Base-by-base conservation (phyloP, 2,113 vertebrate species). In the Chlamydotis undulata region DNA sequence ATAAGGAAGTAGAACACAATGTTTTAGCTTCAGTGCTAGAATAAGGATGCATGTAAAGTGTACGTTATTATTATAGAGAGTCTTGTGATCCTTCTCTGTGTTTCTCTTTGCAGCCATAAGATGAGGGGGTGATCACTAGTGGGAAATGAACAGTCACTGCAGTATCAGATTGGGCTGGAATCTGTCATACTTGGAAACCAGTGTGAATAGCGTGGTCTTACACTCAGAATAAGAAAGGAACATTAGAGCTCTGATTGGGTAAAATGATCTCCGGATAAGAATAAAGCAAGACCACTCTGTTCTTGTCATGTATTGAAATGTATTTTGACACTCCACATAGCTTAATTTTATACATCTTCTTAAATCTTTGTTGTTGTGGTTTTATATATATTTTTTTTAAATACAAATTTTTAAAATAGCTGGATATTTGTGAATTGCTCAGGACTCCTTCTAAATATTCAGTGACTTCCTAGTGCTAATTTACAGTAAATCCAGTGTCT, bases 81-180 rank as follows among this genome's bases (percentile, higher is more conserved):
- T 65, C 69, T 87, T 93, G 47, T 89, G 56, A 90, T 88, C 39
- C 15, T 81, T 85, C 76, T 89, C 80, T 87, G 53, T 94, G n/a
- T 90, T 93, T 89, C 69, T 94, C 83, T 83, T 83, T 74, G 39
- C 71, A 94, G 24, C 59, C 82, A 88, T 59, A 92, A 93, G 71
- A 92, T 93, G 60, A 94, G 56, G 81, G 12, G 18, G 26, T 79
- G 84, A 90, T 70, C 60, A 63, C 87, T 60, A 91, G 79, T 73
- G 79, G 37, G 19, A 93, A 93, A 89, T 26, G 74, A 81, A 93
- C 79, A 95, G 60, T 90, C 86, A 94, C 81, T 57, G 53, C 8
- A 4, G 39, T 86, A 87, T 83, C 35, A 92, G 92, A 84, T 89
- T 69, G 68, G 96, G 64, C 59, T 96, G 67, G 69, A 87, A 71